Conservation (phyloP, 1,140 invertebrate genomes). For the Bradysia coprophila region DNA sequence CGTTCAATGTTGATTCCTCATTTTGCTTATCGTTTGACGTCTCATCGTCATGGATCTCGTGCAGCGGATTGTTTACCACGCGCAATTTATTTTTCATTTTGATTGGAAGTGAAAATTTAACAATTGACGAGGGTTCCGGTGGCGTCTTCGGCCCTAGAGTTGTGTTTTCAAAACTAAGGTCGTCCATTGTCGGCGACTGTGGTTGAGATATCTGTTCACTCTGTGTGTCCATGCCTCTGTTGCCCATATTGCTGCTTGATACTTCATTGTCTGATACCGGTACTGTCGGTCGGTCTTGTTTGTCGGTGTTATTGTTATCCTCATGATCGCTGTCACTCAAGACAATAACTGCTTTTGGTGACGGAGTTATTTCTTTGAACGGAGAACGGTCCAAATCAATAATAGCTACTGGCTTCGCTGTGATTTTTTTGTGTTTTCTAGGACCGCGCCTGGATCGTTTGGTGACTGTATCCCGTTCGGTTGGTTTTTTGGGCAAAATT, state of each 20-base stretch:
- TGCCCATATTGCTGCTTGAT: neutral
- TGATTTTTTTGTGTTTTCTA: slow-evolving; percentile 24
- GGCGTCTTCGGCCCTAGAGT: slow-evolving; percentile 47
- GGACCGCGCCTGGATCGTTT: slow-evolving; percentile 7
- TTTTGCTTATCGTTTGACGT: slow-evolving; percentile 9
- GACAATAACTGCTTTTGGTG: slow-evolving; percentile 60
- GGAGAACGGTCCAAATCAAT: slow-evolving; percentile 73
- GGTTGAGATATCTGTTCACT: neutral
- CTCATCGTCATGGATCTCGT: slow-evolving; percentile 28
- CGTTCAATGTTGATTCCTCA: slow-evolving; percentile 21
- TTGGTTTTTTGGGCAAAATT: slow-evolving; percentile 19
- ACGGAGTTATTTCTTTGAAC: slow-evolving; percentile 57
- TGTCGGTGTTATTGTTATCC: slow-evolving; percentile 7
- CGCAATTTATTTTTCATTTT: slow-evolving; percentile 34
- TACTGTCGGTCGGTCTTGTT: neutral
- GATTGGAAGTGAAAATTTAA: slow-evolving; percentile 42
- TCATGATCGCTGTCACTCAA: slow-evolving; percentile 62
- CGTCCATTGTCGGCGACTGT: neutral
- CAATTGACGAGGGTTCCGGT: slow-evolving; percentile 39
- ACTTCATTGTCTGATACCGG: neutral
- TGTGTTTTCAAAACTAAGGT: slow-evolving; percentile 3
- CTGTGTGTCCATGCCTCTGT: neutral
- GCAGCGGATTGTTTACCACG: slow-evolving; percentile 38
- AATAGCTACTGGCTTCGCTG: slow-evolving; percentile 53
- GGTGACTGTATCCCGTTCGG: slow-evolving; percentile 13